A percentile compares a stretch with the other conserved stretches of the same genome.
phyloP scores from a whole-genome alignment of 2,113 vertebrate genomes.

The Egretta garzetta region DNA sequence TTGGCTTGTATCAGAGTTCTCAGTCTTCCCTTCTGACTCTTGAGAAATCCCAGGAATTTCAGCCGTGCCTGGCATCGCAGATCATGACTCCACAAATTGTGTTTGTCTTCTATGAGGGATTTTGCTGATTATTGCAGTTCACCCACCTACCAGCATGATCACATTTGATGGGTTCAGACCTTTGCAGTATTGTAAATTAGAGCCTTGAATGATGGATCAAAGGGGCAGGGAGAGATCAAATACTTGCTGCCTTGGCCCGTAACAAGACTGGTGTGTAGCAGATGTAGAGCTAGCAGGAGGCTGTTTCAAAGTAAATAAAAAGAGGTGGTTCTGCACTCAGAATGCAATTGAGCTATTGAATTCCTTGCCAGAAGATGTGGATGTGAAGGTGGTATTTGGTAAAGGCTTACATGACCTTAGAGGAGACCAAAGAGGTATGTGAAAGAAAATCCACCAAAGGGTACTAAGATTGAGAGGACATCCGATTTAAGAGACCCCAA shows the following conservation, averaged over 20 bases:
- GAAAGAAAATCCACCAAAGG: background rate
- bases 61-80: background rate
- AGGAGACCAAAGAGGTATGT: background rate
- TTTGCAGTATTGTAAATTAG: background rate
- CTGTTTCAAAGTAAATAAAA: conserved; percentile 12
- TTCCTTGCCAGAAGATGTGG: background rate
- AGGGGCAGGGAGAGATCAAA: background rate
- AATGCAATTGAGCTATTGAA: background rate
- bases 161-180: background rate
- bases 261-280: background rate
- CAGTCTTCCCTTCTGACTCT: background rate
- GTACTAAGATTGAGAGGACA: background rate
- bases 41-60: background rate
- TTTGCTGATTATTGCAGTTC: background rate
- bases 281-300: background rate
- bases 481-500: background rate
- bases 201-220: background rate
- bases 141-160: background rate
- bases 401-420: background rate
- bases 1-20: background rate
- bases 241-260: background rate
- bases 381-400: background rate
- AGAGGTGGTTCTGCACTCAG: background rate
- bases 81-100: background rate
- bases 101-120: background rate